phyloP scores from a whole-genome alignment of 2,888 invertebrate species.

The Galerucella nymphaeae region DNA sequence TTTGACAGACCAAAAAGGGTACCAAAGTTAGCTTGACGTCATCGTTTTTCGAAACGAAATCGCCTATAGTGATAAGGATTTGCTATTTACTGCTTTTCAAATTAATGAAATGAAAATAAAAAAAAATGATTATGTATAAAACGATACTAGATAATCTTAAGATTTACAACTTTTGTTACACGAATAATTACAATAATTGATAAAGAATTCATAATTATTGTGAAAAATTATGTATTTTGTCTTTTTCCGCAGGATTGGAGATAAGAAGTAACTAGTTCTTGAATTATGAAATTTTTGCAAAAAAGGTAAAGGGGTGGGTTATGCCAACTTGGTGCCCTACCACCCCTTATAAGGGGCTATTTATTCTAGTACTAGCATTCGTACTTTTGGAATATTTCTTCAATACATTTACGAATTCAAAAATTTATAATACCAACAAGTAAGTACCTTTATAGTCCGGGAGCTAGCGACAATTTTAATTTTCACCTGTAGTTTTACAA shows the following conservation, averaged over 20 bases:
- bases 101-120: too few relatives aligned
- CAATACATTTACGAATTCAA: conserved; percentile 72
- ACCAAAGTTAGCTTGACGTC: too few relatives aligned
- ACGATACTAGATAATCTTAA: too few relatives aligned
- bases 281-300: conserved; percentile 35
- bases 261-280: not conserved
- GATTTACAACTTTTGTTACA: too few relatives aligned
- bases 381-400: conserved; percentile 78
- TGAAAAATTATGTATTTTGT: not conserved
- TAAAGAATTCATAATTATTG: not conserved
- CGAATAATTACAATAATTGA: not conserved
- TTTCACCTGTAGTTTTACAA: too few relatives aligned
- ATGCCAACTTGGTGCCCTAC: conserved; percentile 64
- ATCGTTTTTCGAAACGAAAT: too few relatives aligned
- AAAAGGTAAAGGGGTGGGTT: conserved; percentile 58
- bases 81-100: too few relatives aligned
- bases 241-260: not conserved
- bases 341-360: conserved; percentile 70
- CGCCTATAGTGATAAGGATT: too few relatives aligned
- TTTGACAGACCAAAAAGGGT: too few relatives aligned
- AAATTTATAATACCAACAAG: conserved; percentile 67
- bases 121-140: too few relatives aligned
- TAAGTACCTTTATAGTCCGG: conserved; percentile 54
- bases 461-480: too few relatives aligned
- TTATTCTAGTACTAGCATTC: conserved; percentile 72